These are phyloP conservation scores for Remorina albescens DNA, from an alignment of 2,797 vertebrate species.

Conservation along the genomic window DNA sequence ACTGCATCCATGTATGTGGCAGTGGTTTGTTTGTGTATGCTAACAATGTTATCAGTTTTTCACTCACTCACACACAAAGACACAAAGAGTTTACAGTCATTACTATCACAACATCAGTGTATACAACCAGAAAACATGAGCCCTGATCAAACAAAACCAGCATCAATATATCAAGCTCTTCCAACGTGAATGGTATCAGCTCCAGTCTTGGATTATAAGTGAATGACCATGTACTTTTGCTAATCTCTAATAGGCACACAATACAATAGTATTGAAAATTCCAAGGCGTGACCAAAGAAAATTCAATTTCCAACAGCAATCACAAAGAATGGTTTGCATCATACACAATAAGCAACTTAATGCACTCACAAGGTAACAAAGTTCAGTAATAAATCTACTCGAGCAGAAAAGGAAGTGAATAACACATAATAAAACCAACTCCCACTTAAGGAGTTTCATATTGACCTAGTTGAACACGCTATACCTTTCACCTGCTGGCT, in stretches of 20 bases:
- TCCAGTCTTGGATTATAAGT: conserved; percentile 42
- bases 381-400: conserved; percentile 27
- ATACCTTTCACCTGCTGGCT: conserved; percentile 39
- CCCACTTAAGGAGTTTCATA: conserved; percentile 44
- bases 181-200: conserved; percentile 16
- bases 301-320: conserved; percentile 47
- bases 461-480: conserved; percentile 52
- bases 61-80: neutral
- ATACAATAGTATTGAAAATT: too few relatives aligned
- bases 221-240: conserved; percentile 18
- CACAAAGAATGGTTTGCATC: conserved; percentile 24
- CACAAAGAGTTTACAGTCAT: conserved; percentile 34
- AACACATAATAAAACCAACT: conserved; percentile 25
- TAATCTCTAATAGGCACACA: conserved; percentile 45
- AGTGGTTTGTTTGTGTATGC: conserved; percentile 50
- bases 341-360: conserved; percentile 38
- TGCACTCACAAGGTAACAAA: conserved; percentile 41
- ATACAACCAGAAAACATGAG: conserved; percentile 31
- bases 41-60: conserved; percentile 22
- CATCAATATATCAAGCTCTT: conserved; percentile 18
- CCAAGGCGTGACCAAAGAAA: too few relatives aligned
- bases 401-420: conserved; percentile 47
- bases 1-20: conserved; percentile 48
- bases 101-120: conserved; percentile 33
- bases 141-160: conserved; percentile 20